Percentiles rank a stretch among this genome's conserved stretches.
These are phyloP conservation scores for Eristalis arbustorum DNA, from an alignment of 2,888 invertebrate genomes.

Conservation along the genomic window DNA sequence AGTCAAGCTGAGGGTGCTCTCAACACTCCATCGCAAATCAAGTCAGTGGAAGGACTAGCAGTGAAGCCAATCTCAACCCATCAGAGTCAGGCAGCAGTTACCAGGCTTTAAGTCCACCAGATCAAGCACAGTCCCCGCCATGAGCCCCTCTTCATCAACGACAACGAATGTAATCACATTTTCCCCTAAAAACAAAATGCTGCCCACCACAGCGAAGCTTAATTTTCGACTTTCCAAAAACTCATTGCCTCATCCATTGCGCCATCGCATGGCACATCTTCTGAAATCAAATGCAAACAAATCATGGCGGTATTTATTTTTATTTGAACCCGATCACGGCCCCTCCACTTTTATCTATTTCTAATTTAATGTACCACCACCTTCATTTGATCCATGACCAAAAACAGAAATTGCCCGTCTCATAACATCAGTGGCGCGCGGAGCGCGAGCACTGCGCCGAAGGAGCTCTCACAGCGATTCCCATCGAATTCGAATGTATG, in stretches of 20 bases:
- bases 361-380: conserved; percentile 14
- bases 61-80: no score
- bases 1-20: no score
- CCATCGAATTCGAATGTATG: not conserved
- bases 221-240: not conserved
- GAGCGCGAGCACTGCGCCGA: not conserved
- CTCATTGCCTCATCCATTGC: not conserved
- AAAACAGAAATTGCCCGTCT: not conserved
- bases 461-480: not conserved
- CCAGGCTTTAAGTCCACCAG: no score
- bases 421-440: conserved; percentile 12
- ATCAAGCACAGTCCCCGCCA: no score
- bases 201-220: not conserved
- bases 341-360: conserved; percentile 17
- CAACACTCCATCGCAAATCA: no score
- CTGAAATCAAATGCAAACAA: conserved; percentile 2
- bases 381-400: conserved; percentile 4
- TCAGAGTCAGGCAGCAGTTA: no score
- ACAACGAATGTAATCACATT: not conserved
- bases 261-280: not conserved
- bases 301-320: conserved; percentile 22
- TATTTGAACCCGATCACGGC: conserved; percentile 26
- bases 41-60: no score
- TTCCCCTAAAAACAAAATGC: not conserved
- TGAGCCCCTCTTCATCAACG: no score